phyloP scores from a whole-genome alignment of 2,888 invertebrate species.

The Agrotis ipsilon region DNA sequence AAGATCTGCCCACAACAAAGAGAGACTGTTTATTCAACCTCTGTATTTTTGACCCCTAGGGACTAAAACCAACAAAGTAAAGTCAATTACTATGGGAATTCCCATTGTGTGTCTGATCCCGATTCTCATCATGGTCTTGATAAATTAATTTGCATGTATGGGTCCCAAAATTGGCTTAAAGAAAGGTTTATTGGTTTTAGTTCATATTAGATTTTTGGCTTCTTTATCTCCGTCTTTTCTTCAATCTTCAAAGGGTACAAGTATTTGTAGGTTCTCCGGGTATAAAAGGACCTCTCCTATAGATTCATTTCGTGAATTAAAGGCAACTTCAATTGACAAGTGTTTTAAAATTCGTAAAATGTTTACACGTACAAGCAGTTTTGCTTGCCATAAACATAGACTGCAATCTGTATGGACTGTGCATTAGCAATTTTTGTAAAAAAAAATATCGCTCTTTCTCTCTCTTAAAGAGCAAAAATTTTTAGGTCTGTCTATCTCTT shows the following conservation, averaged over 20 bases:
- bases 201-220: not conserved
- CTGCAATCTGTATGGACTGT: too few relatives aligned
- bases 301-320: too few relatives aligned
- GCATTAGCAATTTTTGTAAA: too few relatives aligned
- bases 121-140: conserved; percentile 22
- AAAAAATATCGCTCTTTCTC: too few relatives aligned
- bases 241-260: not conserved
- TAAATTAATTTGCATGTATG: conserved; percentile 43
- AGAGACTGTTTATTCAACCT: conserved; percentile 4
- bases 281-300: too few relatives aligned
- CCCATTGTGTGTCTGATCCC: conserved; percentile 15
- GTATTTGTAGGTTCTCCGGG: not conserved
- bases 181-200: not conserved
- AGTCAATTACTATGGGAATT: conserved; percentile 26
- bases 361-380: too few relatives aligned
- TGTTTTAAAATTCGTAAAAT: too few relatives aligned
- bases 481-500: too few relatives aligned
- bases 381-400: too few relatives aligned
- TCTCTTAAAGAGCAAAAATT: too few relatives aligned
- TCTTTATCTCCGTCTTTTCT: not conserved
- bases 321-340: too few relatives aligned
- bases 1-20: conserved; percentile 16
- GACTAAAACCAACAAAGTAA: conserved; percentile 22
- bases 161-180: not conserved
- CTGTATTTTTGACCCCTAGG: conserved; percentile 33